Base-by-base conservation (phyloP, 2,797 vertebrate species). In the Amniataba percoides region DNA sequence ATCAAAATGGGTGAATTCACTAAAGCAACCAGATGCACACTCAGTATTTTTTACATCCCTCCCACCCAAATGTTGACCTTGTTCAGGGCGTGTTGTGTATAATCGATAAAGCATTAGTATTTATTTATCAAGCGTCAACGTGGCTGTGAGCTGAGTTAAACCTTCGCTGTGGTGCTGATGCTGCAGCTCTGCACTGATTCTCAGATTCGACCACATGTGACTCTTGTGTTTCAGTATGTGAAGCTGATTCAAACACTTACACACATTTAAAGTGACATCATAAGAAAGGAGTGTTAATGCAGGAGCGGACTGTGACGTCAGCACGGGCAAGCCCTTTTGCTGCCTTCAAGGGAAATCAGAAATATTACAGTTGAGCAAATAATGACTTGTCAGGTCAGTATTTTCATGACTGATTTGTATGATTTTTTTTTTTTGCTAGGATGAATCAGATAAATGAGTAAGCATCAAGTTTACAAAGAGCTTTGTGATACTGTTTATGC, bases 241-340 rank as follows among this genome's bases (percentile, higher is more conserved):
- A 19, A n/a, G 51, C 71, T 75, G 63, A 72, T 72, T 64, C 66
- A 80, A 69, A 64, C 66, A 21, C 19, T 56, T 66, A 25, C 61
- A 71, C 19, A 3, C 19, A 46, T 68, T 70, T 53, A 27, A 18
- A 14, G 34, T 78, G 75, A 80, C 63, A 9, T 85, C 80, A 70
- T 36, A 7, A 43, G 27, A 25, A 5, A 13, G 46, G 61, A 13
- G 12, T 6, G 59, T 55, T 25, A 27, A 12, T 40, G 2, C 3
- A 57, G 81, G 73, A 59, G 36, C 0, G 8, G 78, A 48, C 63
- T 31, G 27, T 71, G 81, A 80, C 67, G n/a, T 83, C 81, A 69
- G 0, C 21, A 7, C 1, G 8, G 9, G 7, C 34, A 39, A n/a
- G 16, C 18, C 18, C 1, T 43, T 55, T 34, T 64, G 77, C 40